Evolutionary conservation across 1,140 invertebrate genomes (phyloP).

Genomic region (Phocides pigmalion): DNA sequence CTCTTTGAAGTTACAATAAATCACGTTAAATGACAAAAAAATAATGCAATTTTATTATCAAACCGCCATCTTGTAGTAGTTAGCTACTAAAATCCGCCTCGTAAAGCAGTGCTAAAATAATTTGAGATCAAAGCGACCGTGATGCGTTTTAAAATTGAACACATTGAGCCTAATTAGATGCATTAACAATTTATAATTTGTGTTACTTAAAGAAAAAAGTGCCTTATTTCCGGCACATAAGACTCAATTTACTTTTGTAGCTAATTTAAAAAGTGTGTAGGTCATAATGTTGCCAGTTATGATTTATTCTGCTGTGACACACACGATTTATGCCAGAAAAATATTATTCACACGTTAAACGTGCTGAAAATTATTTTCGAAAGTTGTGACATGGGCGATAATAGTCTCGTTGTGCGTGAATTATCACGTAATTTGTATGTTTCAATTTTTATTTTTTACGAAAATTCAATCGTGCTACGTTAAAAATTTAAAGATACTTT

Average conservation of each 20-base stretch:
- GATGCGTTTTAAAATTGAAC: conserved; percentile 5
- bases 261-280: conserved; percentile 4
- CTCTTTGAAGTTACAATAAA: conserved; percentile 13
- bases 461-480: too few species aligned
- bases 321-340: conserved; percentile 8
- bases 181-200: not conserved
- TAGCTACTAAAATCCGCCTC: not conserved
- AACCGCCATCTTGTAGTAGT: conserved; percentile 1
- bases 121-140: conserved; percentile 9
- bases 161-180: conserved; percentile 4
- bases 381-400: conserved; percentile 24
- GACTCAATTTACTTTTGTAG: not conserved
- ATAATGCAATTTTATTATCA: conserved; percentile 22
- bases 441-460: too few species aligned
- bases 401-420: conserved; percentile 20
- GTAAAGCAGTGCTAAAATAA: conserved; percentile 1
- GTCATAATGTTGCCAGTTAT: conserved; percentile 7
- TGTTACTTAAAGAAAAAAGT: not conserved
- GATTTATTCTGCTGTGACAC: conserved; percentile 22
- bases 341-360: conserved; percentile 20
- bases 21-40: conserved; percentile 14
- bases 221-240: not conserved
- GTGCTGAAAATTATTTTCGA: conserved; percentile 23
- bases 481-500: too few species aligned
- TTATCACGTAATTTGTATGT: conserved; percentile 20